Conservation (phyloP, 2,888 invertebrate genomes). For the Epiblema foenella region DNA sequence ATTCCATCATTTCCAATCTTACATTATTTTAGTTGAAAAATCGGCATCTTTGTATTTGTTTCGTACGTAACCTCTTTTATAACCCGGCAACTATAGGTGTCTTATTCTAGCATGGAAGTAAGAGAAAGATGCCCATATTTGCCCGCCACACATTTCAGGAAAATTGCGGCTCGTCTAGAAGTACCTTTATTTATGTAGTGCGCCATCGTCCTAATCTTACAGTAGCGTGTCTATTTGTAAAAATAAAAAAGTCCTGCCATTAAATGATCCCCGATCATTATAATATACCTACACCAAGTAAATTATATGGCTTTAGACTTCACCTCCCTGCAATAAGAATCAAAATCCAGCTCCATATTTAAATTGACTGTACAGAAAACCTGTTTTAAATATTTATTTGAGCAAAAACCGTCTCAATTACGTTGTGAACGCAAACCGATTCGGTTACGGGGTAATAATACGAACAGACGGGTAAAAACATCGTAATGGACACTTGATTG, state of each 20-base stretch:
- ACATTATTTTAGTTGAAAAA: too few species aligned
- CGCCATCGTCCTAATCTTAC: too few species aligned
- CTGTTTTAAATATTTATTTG: constrained; percentile 9
- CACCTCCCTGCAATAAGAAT: background rate
- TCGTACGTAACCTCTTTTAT: too few species aligned
- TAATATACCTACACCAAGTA: background rate
- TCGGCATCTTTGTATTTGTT: too few species aligned
- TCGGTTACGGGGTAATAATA: constrained; percentile 24
- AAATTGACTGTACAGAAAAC: constrained; percentile 1
- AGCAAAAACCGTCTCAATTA: constrained; percentile 29
- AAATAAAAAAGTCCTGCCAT: background rate
- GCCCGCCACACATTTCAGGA: too few species aligned
- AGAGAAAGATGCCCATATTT: too few species aligned
- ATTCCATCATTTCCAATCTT: too few species aligned
- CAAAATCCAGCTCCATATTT: background rate
- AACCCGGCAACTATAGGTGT: too few species aligned
- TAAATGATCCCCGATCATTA: background rate
- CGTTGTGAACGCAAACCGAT: constrained; percentile 25
- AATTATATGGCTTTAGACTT: background rate
- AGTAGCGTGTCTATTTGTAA: background rate
- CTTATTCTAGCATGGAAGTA: too few species aligned
- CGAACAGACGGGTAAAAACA: constrained; percentile 27
- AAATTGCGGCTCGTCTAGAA: too few species aligned
- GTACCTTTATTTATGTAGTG: too few species aligned
- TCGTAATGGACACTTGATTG: constrained; percentile 38